Percentiles rank a stretch among this genome's conserved stretches.
phyloP scores from a whole-genome alignment of 2,888 invertebrate species.

The Lamellibrachia columna region DNA sequence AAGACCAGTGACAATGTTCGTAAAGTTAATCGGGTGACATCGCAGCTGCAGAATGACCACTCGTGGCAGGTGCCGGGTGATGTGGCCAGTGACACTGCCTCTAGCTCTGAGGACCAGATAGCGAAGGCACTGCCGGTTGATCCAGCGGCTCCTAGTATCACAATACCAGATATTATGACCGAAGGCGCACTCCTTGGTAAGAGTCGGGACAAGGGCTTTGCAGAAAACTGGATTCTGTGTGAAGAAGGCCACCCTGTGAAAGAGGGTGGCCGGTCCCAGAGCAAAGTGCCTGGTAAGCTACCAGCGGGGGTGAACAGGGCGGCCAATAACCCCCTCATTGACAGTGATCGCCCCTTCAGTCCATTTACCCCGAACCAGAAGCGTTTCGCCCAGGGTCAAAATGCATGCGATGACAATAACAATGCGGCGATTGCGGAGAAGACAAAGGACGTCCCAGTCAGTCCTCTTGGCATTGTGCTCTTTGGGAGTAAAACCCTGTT shows the following conservation, averaged over 20 bases:
- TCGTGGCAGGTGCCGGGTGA: not conserved
- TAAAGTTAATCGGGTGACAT: not conserved
- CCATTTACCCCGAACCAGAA: not conserved
- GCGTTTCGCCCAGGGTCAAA: not conserved
- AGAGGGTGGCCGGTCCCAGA: not conserved
- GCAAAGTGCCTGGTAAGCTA: not conserved
- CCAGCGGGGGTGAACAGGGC: not conserved
- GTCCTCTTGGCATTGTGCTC: not conserved
- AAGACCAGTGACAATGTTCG: not conserved
- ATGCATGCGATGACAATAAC: not conserved
- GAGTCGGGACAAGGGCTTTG: not conserved
- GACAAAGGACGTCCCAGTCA: not conserved
- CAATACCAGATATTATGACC: not conserved
- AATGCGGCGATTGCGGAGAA: not conserved
- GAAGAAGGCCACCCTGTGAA: not conserved
- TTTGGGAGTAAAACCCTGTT: not conserved
- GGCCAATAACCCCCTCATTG: not conserved
- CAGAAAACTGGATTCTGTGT: not conserved
- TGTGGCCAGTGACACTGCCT: not conserved
- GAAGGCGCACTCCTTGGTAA: not conserved
- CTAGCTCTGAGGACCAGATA: not conserved
- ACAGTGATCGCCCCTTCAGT: conserved; percentile 2
- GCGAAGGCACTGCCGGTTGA: not conserved
- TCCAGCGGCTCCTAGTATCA: not conserved
- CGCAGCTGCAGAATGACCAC: not conserved